A percentile compares a stretch with the other conserved stretches of the same genome.
These are phyloP conservation scores for Lophotis ruficrista DNA, from an alignment of 2,113 vertebrate species.

Conservation along the genomic window DNA sequence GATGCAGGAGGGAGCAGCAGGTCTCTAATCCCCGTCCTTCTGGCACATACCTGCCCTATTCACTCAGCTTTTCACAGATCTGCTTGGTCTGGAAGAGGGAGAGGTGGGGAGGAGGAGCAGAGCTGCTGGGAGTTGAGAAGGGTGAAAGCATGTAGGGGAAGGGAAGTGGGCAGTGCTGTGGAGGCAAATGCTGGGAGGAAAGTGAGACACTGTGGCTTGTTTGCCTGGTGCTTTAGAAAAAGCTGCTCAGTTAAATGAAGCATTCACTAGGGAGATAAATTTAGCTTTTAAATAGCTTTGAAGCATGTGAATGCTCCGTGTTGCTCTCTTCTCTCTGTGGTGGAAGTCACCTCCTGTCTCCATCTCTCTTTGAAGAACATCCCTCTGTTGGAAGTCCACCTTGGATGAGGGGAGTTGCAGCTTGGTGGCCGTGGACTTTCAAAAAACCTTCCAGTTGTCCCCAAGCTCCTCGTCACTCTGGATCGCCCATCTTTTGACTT, in stretches of 20 bases:
- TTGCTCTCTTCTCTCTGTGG: not conserved
- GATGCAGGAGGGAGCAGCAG: not conserved
- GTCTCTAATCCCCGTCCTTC: not conserved
- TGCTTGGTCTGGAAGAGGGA: not conserved
- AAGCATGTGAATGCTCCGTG: not conserved
- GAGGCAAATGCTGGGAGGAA: not conserved
- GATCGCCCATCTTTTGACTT: not conserved
- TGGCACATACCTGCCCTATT: not conserved
- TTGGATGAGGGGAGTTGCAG: not conserved
- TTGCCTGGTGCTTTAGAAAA: not conserved
- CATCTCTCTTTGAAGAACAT: not conserved
- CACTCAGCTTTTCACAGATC: not conserved
- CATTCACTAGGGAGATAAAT: not conserved
- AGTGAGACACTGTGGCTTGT: not conserved
- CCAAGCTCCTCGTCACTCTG: not conserved
- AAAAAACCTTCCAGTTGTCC: not conserved
- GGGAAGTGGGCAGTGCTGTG: not conserved
- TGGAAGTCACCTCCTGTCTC: not conserved
- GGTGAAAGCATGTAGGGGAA: not conserved
- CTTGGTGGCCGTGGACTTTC: not conserved
- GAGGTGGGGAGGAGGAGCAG: not conserved
- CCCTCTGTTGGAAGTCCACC: not conserved
- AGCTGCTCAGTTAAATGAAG: not conserved
- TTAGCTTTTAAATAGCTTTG: constrained; percentile 4
- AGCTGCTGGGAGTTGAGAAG: not conserved